A percentile compares a stretch with the other conserved stretches of the same genome.
These are phyloP conservation scores for Typhlichthys eigenmanni DNA, from an alignment of 2,797 vertebrate genomes.

Conservation along the genomic window DNA sequence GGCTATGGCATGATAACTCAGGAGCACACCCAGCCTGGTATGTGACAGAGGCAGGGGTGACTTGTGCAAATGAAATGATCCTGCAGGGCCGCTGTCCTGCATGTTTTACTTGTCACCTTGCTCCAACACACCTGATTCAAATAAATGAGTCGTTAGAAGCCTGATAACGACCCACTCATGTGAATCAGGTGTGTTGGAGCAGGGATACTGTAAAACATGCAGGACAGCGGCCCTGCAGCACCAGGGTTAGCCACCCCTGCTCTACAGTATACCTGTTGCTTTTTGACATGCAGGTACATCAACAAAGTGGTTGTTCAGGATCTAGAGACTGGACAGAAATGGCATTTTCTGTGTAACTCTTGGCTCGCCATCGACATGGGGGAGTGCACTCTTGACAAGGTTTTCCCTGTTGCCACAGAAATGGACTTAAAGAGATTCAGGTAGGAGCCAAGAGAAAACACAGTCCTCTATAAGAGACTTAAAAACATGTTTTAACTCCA, in stretches of 20 bases:
- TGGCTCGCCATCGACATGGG: slow-evolving; percentile 91
- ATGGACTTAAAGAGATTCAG: slow-evolving; percentile 90
- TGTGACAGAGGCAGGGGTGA: not conserved
- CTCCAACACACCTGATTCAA: no score
- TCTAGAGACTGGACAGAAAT: slow-evolving; percentile 83
- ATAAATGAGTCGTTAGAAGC: no score
- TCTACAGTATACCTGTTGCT: no score
- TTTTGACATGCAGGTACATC: slow-evolving; percentile 82
- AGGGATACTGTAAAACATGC: no score
- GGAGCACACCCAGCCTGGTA: slow-evolving; percentile 88
- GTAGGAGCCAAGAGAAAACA: slow-evolving; percentile 59
- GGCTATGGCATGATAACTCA: slow-evolving; percentile 95
- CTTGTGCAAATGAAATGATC: not conserved
- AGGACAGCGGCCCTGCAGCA: no score
- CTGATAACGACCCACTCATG: no score
- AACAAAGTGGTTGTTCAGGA: slow-evolving; percentile 89
- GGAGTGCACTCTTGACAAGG: slow-evolving; percentile 88
- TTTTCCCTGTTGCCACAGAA: slow-evolving; percentile 89
- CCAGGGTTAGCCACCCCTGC: no score
- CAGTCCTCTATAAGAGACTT: not conserved
- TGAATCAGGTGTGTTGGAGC: no score
- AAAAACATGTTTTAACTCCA: not conserved
- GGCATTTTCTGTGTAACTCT: slow-evolving; percentile 93
- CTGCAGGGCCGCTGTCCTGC: no score
- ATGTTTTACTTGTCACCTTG: no score